Base-by-base conservation (phyloP, 2,888 invertebrate genomes). In the Tethea ocularis region DNA sequence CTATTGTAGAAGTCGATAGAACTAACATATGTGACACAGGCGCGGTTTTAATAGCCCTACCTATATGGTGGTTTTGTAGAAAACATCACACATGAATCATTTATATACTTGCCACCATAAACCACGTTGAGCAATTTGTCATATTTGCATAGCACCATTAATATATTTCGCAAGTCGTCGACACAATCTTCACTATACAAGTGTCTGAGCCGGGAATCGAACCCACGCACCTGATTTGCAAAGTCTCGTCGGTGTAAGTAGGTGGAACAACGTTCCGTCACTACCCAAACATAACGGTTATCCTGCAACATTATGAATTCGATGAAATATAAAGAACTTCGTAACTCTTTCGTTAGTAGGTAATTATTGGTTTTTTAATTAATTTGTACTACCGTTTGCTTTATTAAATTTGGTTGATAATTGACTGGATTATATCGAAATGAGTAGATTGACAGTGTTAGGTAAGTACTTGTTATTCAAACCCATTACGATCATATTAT, bases 151-250 rank as follows among this genome's bases (percentile, higher is more conserved):
- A 76, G 75, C 68, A 80, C 77, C 79, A 85, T 86, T 85, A 86
- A 86, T 83, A 82, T 76, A 84, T 87, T 86, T 87, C 80, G 80
- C 84, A 83, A 87, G 74, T 74, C 76, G 75, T 78, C 77, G 68
- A 77, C 82, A 82, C 81, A 82, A 80, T 81, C 77, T 70, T 77
- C 73, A 69, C 69, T 71, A 75, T 71, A 75, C 82, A 83, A 84
- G 84, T 84, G 84, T 75, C 77, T 79, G 81, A 77, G 80, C 72
- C 68, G 72, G 84, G 83, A 80, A 75, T 78, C 68, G 80, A 82
- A 81, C 92, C 92, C 90, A 92, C 91, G 91, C 92, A 84, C 78
- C 80, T 90, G 85, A 90, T 90, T 92, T 90, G 89, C 89, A 87
- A 86, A 68, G 80, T 78, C 80, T 69, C 73, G 68, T 71, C 69